Evolutionary conservation across 2,797 vertebrate genomes (phyloP).

Genomic region (Zalophus californianus): DNA sequence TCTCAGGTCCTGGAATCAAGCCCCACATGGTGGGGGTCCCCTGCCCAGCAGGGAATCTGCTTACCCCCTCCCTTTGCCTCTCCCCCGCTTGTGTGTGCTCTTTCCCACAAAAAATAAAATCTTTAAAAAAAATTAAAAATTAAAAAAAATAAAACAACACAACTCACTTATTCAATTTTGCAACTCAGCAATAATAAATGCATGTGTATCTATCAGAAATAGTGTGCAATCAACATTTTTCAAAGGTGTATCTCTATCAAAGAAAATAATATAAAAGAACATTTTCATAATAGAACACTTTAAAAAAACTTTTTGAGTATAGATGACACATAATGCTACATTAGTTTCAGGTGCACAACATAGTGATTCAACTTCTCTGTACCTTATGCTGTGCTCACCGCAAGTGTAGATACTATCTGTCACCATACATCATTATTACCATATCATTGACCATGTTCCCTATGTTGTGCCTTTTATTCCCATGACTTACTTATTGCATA

Average conservation of each 20-base stretch:
- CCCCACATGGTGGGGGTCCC: not conserved
- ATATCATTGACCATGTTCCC: not conserved
- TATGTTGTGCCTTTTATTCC: not conserved
- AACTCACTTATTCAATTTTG: conserved; percentile 75
- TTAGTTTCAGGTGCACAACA: not conserved
- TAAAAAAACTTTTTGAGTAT: not conserved
- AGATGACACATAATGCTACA: not conserved
- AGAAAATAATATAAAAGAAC: conserved; percentile 15
- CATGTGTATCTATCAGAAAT: conserved; percentile 68
- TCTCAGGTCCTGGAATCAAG: not conserved
- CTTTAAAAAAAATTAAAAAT: not conserved
- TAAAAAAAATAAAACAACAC: not conserved
- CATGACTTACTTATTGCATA: not conserved
- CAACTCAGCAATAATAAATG: conserved; percentile 69
- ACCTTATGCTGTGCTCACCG: not conserved
- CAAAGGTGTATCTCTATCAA: conserved; percentile 65
- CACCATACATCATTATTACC: not conserved
- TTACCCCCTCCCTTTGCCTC: too few species aligned
- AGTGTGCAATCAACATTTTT: conserved; percentile 46
- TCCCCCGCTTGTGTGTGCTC: not conserved
- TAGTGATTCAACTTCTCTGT: not conserved
- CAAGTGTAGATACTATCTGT: not conserved
- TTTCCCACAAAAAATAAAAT: not conserved
- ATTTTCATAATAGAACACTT: conserved; percentile 31
- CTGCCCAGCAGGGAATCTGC: not conserved